A percentile compares a stretch with the other conserved stretches of the same genome.
These are phyloP conservation scores for Tenthredo livida DNA, from an alignment of 2,888 invertebrate species.

Conservation along the genomic window DNA sequence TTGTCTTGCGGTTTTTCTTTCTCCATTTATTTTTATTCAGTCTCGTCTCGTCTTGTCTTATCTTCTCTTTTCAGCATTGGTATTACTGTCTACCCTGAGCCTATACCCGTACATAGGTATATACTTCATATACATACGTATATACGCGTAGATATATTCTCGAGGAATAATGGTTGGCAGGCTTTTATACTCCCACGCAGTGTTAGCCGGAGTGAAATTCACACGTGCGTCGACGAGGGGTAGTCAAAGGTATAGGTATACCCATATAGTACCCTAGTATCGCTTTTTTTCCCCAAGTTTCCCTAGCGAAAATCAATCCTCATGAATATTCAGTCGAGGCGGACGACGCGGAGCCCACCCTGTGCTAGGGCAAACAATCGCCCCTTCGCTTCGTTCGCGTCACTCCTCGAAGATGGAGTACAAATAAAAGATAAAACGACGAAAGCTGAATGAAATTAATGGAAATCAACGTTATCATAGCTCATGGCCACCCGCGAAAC, in stretches of 20 bases:
- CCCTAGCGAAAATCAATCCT: slow-evolving; percentile 40
- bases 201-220: slow-evolving; percentile 7
- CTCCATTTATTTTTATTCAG: background rate
- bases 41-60: slow-evolving; percentile 1
- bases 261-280: slow-evolving; percentile 2
- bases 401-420: slow-evolving; percentile 21
- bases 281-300: slow-evolving; percentile 26
- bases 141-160: background rate
- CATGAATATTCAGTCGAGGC: slow-evolving; percentile 43
- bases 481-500: slow-evolving; percentile 2
- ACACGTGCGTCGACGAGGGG: slow-evolving; percentile 9
- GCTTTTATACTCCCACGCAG: slow-evolving; percentile 25
- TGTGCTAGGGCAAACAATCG: slow-evolving; percentile 10
- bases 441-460: slow-evolving; percentile 24
- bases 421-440: slow-evolving; percentile 34
- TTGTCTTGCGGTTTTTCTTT: background rate
- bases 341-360: background rate
- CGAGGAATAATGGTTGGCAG: slow-evolving; percentile 12
- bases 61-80: slow-evolving; percentile 27
- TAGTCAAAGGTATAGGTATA: background rate
- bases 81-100: slow-evolving; percentile 19
- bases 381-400: slow-evolving; percentile 21
- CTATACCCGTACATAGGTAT: background rate
- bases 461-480: slow-evolving; percentile 37
- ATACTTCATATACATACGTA: background rate